Evolutionary conservation across 2,797 vertebrate species (phyloP).

Genomic region (Decapterus maruadsi): DNA sequence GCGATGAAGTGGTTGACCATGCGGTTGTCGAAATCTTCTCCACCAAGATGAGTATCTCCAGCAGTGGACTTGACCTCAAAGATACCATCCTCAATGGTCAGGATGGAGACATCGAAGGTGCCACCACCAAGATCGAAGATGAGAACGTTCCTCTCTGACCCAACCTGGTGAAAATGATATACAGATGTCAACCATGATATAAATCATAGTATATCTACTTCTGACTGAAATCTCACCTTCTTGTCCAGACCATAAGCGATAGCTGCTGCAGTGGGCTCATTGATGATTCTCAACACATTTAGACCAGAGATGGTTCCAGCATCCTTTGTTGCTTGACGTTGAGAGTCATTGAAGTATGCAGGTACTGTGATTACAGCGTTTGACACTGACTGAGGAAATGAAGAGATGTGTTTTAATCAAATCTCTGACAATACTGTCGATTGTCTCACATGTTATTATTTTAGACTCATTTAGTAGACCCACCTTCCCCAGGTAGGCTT

Average conservation of each 20-base stretch:
- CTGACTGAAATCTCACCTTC: conserved; percentile 72
- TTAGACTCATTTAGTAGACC: conserved; percentile 1
- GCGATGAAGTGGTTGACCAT: conserved; percentile 91
- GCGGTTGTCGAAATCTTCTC: conserved; percentile 91
- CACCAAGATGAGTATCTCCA: conserved; percentile 90
- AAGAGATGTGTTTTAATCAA: neutral
- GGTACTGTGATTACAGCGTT: conserved; percentile 88
- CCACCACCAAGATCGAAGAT: conserved; percentile 93
- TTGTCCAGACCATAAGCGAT: conserved; percentile 89
- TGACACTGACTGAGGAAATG: conserved; percentile 76
- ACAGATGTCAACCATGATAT: neutral
- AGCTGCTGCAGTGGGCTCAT: conserved; percentile 88
- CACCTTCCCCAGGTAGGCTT: conserved; percentile 90
- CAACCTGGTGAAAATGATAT: conserved; percentile 64
- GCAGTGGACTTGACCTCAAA: conserved; percentile 93
- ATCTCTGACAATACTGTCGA: neutral
- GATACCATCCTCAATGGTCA: conserved; percentile 92
- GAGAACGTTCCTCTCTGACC: conserved; percentile 90
- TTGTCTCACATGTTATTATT: neutral
- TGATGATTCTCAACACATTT: conserved; percentile 88
- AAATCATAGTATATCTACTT: neutral
- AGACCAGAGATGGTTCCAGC: conserved; percentile 89
- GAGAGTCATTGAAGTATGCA: conserved; percentile 96
- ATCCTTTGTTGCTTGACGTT: conserved; percentile 94
- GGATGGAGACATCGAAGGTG: conserved; percentile 92